Evolutionary conservation across 2,113 vertebrate species (phyloP), one percentile per base, ranked within the genome.

Genomic region (Nyctereutes procyonoides): DNA sequence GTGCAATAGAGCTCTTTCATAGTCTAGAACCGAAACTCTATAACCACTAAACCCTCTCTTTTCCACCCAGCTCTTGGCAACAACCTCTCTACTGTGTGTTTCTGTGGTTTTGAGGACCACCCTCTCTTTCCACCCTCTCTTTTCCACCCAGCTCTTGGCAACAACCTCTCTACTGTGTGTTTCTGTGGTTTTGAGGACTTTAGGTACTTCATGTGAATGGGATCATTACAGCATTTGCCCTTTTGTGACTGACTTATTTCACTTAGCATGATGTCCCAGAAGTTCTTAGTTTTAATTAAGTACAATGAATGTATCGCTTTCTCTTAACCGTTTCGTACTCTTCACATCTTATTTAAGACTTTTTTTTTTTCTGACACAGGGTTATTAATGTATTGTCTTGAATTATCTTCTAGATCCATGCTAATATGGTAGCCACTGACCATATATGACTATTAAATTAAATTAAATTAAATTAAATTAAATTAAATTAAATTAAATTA

Each of bases 331-430:
- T 43, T 58, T 58, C 38, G 19, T 51, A 63, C 22, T 8, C 56
- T 93, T 32, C 5, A 30, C 24, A 26, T 86, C 32, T 85, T 93
- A n/a, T 80, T 79, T 97, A 56, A 93, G 28, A 74, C 82, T 51
- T 67, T 4, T 69, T 82, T 76, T 58, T 35, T 77, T 58, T 35
- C 35, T n/a, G 51, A 22, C 12, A 5, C 60, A 55, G 30, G 19
- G 10, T n/a, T 26, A 48, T 20, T 10, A 79, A 53, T 12, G 22
- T 9, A 26, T 86, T 55, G 43, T 71, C 93, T 85, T 80, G 14
- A 62, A 35, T 84, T 80, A 28, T 60, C 56, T 69, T 83, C 65
- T 28, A 58, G 32, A 67, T 67, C 35, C 67, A 3, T 79, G n/a
- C 56, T 15, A 67, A 12, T 28, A 38, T 28, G 62, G 28, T 20